Conservation (phyloP, 2,888 invertebrate genomes). For the Scotopteryx bipunctaria region DNA sequence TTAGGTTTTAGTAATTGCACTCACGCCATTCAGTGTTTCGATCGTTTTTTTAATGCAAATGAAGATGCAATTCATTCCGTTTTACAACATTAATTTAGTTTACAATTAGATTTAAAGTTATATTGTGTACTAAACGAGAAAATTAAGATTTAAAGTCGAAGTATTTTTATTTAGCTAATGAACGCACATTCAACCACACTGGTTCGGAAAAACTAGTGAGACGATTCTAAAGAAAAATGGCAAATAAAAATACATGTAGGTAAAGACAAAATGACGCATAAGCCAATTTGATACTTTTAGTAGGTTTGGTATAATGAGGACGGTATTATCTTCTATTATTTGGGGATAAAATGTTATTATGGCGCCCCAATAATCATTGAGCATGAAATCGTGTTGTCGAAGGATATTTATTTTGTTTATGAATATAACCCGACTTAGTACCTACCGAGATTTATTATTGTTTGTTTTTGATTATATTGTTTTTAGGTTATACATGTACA, state of each 20-base stretch:
- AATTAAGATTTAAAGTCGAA: too few relatives aligned
- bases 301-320: constrained; percentile 48
- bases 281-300: constrained; percentile 1
- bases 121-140: too few relatives aligned
- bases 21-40: background rate
- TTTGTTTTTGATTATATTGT: background rate
- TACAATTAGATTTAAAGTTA: too few relatives aligned
- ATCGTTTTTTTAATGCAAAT: constrained; percentile 8
- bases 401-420: constrained; percentile 40
- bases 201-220: too few relatives aligned
- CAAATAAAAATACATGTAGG: background rate
- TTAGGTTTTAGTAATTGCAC: constrained; percentile 27
- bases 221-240: background rate
- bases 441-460: too few relatives aligned
- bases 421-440: too few relatives aligned
- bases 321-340: constrained; percentile 57
- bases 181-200: too few relatives aligned
- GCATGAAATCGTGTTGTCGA: constrained; percentile 58
- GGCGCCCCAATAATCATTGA: constrained; percentile 54
- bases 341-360: constrained; percentile 55
- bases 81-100: too few relatives aligned
- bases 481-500: too few relatives aligned
- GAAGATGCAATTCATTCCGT: background rate
- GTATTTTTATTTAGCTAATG: too few relatives aligned
- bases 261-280: background rate